Conservation (phyloP, 2,113 vertebrate species). For the Hymenochirus boettgeri region DNA sequence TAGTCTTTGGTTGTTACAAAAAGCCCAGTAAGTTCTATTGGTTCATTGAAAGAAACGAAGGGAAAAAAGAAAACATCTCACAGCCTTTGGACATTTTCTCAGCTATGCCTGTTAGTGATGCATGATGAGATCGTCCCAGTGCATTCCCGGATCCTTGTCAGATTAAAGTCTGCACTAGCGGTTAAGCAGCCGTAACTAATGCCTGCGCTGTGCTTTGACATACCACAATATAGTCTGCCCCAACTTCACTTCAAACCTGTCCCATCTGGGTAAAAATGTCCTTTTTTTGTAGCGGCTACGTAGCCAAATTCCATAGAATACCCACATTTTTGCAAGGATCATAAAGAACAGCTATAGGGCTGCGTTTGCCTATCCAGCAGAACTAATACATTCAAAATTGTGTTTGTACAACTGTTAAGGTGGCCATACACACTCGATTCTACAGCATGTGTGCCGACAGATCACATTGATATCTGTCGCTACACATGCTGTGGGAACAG, state of each 20-base stretch:
- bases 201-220: neutral
- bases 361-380: no score
- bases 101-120: conserved; percentile 17
- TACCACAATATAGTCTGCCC: neutral
- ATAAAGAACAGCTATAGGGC: no score
- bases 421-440: no score
- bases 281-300: conserved; percentile 37
- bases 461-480: no score
- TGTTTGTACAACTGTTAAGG: no score
- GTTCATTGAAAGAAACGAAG: neutral
- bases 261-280: conserved; percentile 19
- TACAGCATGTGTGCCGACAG: no score
- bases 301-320: no score
- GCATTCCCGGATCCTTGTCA: conserved; percentile 17
- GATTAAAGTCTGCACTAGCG: conserved; percentile 23
- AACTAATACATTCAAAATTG: no score
- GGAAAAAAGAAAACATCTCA: no score
- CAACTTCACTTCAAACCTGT: conserved; percentile 7
- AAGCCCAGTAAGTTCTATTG: neutral
- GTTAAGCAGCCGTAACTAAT: conserved; percentile 47
- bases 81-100: conserved; percentile 8
- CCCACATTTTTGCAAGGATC: no score
- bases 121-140: conserved; percentile 10
- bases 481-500: no score
- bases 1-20: neutral